Evolutionary conservation across 2,888 invertebrate genomes (phyloP).

Genomic region (Protodeltote pygarga): DNA sequence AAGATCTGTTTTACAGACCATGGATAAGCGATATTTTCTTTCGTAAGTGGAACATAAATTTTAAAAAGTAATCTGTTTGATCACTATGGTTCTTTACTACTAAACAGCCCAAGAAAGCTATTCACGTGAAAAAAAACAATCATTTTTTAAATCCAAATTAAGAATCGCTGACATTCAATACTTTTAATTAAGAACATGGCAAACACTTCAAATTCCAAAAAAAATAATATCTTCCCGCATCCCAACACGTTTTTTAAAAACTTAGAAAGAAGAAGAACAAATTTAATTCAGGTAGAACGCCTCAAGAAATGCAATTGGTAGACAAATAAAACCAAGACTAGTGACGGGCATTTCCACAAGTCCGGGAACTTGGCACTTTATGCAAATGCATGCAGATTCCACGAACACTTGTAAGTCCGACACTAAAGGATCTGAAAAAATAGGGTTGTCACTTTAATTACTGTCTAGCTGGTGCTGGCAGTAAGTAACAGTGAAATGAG

Average conservation of each 20-base stretch:
- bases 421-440: conserved; percentile 43
- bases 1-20: too few species aligned
- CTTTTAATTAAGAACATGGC: too few species aligned
- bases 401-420: conserved; percentile 57
- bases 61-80: too few species aligned
- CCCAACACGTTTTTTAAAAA: conserved; percentile 9
- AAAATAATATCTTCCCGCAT: neutral
- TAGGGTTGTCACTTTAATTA: conserved; percentile 49
- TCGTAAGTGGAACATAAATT: too few species aligned
- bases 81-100: too few species aligned
- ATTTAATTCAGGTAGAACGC: conserved; percentile 40
- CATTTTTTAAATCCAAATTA: too few species aligned
- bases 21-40: too few species aligned
- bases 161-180: too few species aligned
- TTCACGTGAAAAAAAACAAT: too few species aligned
- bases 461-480: conserved; percentile 11
- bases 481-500: conserved; percentile 28
- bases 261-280: conserved; percentile 28
- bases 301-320: conserved; percentile 31
- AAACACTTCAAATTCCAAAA: conserved; percentile 3
- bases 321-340: conserved; percentile 47
- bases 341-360: conserved; percentile 53
- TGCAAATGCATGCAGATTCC: conserved; percentile 76
- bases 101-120: too few species aligned
- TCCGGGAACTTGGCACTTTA: conserved; percentile 62